Evolutionary conservation across 2,797 vertebrate genomes (phyloP), one percentile per base, ranked within the genome.

Genomic region (Neosalanx taihuensis): DNA sequence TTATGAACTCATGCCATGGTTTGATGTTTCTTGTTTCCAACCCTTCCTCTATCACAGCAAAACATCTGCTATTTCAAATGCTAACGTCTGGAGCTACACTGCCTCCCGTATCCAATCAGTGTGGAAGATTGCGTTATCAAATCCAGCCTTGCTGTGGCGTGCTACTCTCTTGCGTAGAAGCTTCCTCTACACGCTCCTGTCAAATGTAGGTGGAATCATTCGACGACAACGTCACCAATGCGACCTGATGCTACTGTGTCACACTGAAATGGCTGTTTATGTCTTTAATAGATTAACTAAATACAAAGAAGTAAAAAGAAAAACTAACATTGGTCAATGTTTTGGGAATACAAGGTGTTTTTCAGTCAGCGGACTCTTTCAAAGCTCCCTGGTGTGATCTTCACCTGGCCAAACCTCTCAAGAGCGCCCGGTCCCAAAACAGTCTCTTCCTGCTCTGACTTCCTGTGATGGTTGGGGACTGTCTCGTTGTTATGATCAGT

Each of bases 81-180:
- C 74, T 81, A 88, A 86, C 63, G 84, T 87, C 86, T 84, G 82
- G 78, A 80, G 81, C 78, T 77, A 73, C 70, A 85, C 87, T 87
- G 79, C 82, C 70, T 83, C 82, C 79, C 82, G 85, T 89, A 92
- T 87, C 82, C 86, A 91, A 92, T 92, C 89, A 90, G 87, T 26
- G 64, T 62, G 80, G 77, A 75, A 87, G 84, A 90, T 87, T 85
- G 85, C 81, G 79, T 87, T 81, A 91, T 89, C 85, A 78, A 85
- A 87, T 84, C 84, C 66, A 26, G 83, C 81, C 66, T 77, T 62
- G 84, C 77, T 83, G 78, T 64, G 13, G 30, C 53, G 23, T 31
- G 46, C 65, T 67, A 4, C 46, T 30, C 30, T 3, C 26, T 63
- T 5, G 13, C 20, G 12, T 26, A 30, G 74, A 26, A 35, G 77